phyloP scores from a whole-genome alignment of 2,888 invertebrate species.

The Thyatira batis region DNA sequence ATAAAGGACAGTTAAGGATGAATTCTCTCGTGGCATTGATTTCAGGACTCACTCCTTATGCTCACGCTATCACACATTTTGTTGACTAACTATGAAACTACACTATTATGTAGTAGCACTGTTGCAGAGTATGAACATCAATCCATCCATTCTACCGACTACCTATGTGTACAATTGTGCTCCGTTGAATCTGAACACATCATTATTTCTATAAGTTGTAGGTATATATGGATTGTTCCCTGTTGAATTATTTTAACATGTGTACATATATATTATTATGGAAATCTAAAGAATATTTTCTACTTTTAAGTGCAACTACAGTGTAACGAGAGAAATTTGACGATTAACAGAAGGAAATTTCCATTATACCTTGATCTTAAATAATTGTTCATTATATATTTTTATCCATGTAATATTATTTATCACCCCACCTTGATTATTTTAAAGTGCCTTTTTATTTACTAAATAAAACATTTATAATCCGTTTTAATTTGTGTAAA shows the following conservation, averaged over 20 bases:
- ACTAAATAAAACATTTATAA: constrained; percentile 48
- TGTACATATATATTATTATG: constrained; percentile 69
- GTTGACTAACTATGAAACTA: constrained; percentile 16
- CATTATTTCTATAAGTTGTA: constrained; percentile 43
- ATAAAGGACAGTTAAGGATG: constrained; percentile 61
- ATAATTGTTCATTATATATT: constrained; percentile 44
- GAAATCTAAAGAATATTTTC: constrained; percentile 60
- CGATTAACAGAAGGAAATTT: constrained; percentile 53
- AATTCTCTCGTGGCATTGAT: constrained; percentile 79
- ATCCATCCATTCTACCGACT: constrained; percentile 22
- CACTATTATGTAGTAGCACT: constrained; percentile 18
- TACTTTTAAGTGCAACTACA: constrained; percentile 77
- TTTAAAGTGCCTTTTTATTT: constrained; percentile 74
- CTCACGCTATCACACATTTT: constrained; percentile 22
- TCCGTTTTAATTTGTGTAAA: constrained; percentile 52
- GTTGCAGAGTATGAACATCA: constrained; percentile 26
- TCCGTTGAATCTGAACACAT: constrained; percentile 26
- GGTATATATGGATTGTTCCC: constrained; percentile 55
- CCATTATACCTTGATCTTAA: constrained; percentile 45
- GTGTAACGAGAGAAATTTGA: constrained; percentile 77
- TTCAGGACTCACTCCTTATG: constrained; percentile 39
- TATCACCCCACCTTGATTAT: constrained; percentile 63
- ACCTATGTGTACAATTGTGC: constrained; percentile 21
- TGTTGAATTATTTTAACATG: constrained; percentile 61
- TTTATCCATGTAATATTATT: constrained; percentile 54